Conservation (phyloP, 2,888 invertebrate genomes). For the Syritta pipiens region DNA sequence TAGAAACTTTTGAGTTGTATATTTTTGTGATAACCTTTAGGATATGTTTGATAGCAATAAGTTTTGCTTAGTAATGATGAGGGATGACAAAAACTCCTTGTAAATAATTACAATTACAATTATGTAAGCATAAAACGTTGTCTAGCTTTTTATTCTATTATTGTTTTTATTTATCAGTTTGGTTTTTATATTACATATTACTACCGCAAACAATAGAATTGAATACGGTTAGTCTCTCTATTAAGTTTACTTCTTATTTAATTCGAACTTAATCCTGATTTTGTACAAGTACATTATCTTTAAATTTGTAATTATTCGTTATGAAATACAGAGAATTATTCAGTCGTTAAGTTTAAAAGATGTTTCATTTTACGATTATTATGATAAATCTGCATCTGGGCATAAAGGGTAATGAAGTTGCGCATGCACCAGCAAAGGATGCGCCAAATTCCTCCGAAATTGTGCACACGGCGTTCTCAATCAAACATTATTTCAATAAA, state of each 20-base stretch:
- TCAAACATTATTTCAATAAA: too few relatives aligned
- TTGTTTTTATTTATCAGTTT: neutral
- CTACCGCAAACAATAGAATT: neutral
- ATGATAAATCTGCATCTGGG: neutral
- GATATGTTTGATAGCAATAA: conserved; percentile 30
- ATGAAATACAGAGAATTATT: conserved; percentile 63
- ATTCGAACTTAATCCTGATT: conserved; percentile 12
- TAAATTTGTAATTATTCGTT: conserved; percentile 47
- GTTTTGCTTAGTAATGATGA: conserved; percentile 20
- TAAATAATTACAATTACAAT: conserved; percentile 7
- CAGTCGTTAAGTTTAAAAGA: conserved; percentile 35
- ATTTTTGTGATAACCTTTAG: conserved; percentile 60
- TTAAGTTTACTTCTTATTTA: conserved; percentile 25
- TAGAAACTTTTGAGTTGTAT: conserved; percentile 31
- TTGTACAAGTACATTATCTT: conserved; percentile 17
- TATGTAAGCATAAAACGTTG: neutral
- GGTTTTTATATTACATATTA: neutral
- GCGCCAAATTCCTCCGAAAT: too few relatives aligned
- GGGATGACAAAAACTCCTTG: neutral
- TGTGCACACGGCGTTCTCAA: too few relatives aligned
- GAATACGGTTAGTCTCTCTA: conserved; percentile 56
- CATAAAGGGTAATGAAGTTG: too few relatives aligned
- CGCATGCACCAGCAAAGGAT: neutral
- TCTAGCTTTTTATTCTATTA: neutral
- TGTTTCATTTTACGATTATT: neutral